Percentiles rank a stretch among this genome's conserved stretches.
phyloP scores from a whole-genome alignment of 2,113 vertebrate species.

The Ornithorhynchus anatinus region DNA sequence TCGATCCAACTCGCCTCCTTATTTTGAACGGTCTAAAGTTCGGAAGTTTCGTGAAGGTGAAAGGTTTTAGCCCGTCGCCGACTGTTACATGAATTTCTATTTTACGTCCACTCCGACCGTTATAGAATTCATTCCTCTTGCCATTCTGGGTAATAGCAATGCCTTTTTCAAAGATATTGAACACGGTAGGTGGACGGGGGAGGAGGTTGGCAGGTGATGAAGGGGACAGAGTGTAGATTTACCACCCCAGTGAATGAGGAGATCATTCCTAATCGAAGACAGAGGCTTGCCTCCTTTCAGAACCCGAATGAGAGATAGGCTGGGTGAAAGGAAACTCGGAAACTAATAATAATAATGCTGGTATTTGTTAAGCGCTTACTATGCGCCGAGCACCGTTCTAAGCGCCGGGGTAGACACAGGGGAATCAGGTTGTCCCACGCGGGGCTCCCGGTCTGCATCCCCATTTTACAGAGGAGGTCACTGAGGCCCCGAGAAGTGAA shows the following conservation, averaged over 20 bases:
- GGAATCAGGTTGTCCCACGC: too few species aligned
- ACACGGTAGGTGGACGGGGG: too few species aligned
- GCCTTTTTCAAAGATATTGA: neutral
- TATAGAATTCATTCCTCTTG: neutral
- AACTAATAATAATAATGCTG: neutral
- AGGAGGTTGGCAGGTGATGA: neutral
- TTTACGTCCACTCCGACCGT: neutral
- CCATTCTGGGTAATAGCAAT: neutral
- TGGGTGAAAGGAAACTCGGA: neutral
- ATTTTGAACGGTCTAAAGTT: neutral
- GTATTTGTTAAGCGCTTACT: too few species aligned
- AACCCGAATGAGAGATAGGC: neutral
- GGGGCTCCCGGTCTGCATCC: too few species aligned
- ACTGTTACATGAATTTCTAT: neutral
- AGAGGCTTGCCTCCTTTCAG: neutral
- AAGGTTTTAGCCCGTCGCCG: neutral
- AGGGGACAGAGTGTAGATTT: neutral
- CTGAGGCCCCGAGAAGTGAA: too few species aligned
- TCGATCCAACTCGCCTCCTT: neutral
- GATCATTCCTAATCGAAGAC: neutral
- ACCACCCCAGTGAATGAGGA: neutral
- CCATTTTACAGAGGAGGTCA: too few species aligned
- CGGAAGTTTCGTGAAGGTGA: neutral
- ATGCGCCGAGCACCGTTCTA: too few species aligned
- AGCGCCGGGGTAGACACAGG: too few species aligned